Base-by-base conservation (phyloP, 2,113 vertebrate genomes). In the Boulengerochromis microlepis region DNA sequence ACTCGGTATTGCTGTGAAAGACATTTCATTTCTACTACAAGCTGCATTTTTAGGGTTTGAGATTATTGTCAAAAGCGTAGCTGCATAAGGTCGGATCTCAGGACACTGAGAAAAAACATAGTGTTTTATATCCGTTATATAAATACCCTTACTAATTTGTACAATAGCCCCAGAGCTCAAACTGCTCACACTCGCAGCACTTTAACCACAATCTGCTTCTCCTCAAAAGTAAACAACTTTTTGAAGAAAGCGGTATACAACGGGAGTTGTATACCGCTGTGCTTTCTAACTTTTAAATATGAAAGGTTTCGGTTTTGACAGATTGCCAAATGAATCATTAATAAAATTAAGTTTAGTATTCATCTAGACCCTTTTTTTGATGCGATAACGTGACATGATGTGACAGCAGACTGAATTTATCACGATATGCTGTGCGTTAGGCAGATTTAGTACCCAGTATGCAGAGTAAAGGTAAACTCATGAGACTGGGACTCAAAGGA, bases 371-470 rank as follows among this genome's bases (percentile, higher is more conserved):
- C 59, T 71, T 45, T 45, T 38, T 66, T n/a, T 16, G 8, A 45
- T 45, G 12, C 7, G 0, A 26, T 45, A 10, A 24, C 31, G 31
- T 31, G 31, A 31, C 31, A 7, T 64, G 59, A 24, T 24, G 38
- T 40, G 66, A 71, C n/a, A 24, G 38, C 38, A 71, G 66, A 71
- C 42, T 71, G 12, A 42, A 42, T 42, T 71, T 66, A n/a, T 66
- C 61, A 0, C 1, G 1, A 66, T 66, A 38, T 66, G 31, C 0
- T 66, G 61, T 38, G 19, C 2, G 0, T 66, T 66, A 22, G 61
- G 19, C 33, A 38, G 61, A 38, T 66, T 66, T 66, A 66, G 61
- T 66, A 66, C 19, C 1, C 61, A 38, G 61, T 13, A 38, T 66
- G 33, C 61, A 66, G 61, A 38, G 61, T 13, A 13, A 2, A 38